Conservation (phyloP, 2,113 vertebrate species). For the Sebastes fasciatus region DNA sequence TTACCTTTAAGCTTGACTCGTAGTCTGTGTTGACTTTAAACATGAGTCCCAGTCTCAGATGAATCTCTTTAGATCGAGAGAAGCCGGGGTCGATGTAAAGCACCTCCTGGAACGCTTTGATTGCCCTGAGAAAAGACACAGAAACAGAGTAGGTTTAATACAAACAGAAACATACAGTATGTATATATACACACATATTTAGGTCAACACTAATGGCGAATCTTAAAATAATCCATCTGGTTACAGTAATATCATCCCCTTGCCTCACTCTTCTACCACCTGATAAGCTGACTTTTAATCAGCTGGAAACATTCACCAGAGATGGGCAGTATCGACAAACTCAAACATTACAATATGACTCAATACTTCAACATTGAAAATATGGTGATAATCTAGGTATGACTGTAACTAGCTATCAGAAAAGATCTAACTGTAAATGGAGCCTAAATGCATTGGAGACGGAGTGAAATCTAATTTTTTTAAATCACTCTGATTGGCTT, state of each 20-base stretch:
- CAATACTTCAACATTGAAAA: not conserved
- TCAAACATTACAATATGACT: not conserved
- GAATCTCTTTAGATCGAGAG: constrained; percentile 97
- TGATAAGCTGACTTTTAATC: not conserved
- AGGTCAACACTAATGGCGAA: not conserved
- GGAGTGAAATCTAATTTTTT: not conserved
- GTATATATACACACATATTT: not conserved
- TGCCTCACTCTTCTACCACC: not conserved
- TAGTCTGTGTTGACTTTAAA: constrained; percentile 99
- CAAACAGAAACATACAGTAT: too few relatives aligned
- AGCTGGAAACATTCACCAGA: not conserved
- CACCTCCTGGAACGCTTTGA: constrained; percentile 99
- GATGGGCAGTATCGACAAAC: not conserved
- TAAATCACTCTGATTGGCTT: too few relatives aligned
- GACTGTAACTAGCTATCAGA: not conserved
- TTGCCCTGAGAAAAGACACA: constrained; percentile 88
- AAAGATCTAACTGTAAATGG: not conserved
- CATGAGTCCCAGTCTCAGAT: constrained; percentile 98
- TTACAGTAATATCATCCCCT: not conserved
- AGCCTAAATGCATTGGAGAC: not conserved
- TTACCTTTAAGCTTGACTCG: constrained; percentile 98
- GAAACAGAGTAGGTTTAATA: not conserved
- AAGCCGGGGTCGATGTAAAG: constrained; percentile 98
- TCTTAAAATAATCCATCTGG: not conserved
- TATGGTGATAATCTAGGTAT: not conserved